Evolutionary conservation across 2,888 invertebrate genomes (phyloP), one percentile per base, ranked within the genome.

Genomic region (Rambutsinella grinnellia): DNA sequence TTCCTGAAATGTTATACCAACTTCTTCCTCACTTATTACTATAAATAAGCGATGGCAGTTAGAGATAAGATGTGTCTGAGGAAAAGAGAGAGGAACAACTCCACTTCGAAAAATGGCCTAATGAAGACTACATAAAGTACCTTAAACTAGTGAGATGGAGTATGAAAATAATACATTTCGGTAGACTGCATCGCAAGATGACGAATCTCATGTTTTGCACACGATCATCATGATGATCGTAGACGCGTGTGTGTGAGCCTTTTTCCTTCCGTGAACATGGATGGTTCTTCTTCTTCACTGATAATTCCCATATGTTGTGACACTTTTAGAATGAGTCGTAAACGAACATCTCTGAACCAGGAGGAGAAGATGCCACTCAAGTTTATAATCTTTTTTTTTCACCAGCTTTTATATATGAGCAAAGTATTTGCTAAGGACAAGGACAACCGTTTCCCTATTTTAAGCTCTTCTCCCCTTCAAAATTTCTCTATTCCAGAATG

Each of bases 291-390:
- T 68, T 58, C 53, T 49, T 46, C 51, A 76, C 69, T 75, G 79
- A 81, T 78, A 79, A 81, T 71, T 79, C 74, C 78, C 81, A 81
- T 81, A 79, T 81, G 81, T 78, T 79, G 75, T 78, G 77, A 78
- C 77, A 81, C 74, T 78, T 78, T 76, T 63, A 65, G 27, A 36
- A 75, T 54, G 23, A 47, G 61, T 68, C 49, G 53, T 54, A 28
- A 27, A 46, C 56, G 56, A n/a, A n/a, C n/a, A n/a, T n/a, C n/a
- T n/a, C n/a, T n/a, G n/a, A n/a, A n/a, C n/a, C n/a, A n/a, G 24
- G 62, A 60, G 44, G 13, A 49, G 49, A 49, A 49, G 8, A n/a
- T 23, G 56, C 13, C n/a, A 57, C 8, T 8, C 28, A 17, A 8
- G 27, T 28, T 28, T 3, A 28, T 28, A 13, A 44, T 21, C 27